Conservation (phyloP, 2,113 vertebrate species). For the Heloderma charlesbogerti region DNA sequence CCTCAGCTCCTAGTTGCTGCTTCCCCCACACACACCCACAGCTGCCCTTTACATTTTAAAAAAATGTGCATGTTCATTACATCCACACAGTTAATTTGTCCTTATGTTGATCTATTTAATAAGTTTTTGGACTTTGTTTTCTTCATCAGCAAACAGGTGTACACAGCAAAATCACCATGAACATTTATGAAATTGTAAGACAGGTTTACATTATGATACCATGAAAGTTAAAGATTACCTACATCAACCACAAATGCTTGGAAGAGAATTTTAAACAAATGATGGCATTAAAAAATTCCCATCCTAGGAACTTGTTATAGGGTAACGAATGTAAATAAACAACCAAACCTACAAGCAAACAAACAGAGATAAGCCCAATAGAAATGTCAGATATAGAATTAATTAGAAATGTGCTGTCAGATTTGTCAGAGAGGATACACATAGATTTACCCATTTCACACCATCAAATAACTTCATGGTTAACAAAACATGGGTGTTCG, state of each 20-base stretch:
- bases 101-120: background rate
- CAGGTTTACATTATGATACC: background rate
- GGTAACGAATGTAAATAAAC: background rate
- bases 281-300: background rate
- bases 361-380: background rate
- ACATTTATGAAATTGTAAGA: background rate
- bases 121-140: constrained; percentile 1
- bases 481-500: too few species aligned
- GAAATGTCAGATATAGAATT: background rate
- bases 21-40: background rate
- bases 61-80: too few species aligned
- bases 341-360: background rate
- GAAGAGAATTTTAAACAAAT: constrained; percentile 2
- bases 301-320: background rate
- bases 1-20: too few species aligned
- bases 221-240: background rate
- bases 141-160: background rate
- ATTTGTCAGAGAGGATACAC: background rate
- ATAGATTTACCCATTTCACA: too few species aligned
- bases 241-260: background rate
- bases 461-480: too few species aligned
- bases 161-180: background rate
- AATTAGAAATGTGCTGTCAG: too few species aligned
- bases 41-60: background rate
- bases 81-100: too few species aligned